phyloP scores from a whole-genome alignment of 2,113 vertebrate species.

The Epinephelus moara region DNA sequence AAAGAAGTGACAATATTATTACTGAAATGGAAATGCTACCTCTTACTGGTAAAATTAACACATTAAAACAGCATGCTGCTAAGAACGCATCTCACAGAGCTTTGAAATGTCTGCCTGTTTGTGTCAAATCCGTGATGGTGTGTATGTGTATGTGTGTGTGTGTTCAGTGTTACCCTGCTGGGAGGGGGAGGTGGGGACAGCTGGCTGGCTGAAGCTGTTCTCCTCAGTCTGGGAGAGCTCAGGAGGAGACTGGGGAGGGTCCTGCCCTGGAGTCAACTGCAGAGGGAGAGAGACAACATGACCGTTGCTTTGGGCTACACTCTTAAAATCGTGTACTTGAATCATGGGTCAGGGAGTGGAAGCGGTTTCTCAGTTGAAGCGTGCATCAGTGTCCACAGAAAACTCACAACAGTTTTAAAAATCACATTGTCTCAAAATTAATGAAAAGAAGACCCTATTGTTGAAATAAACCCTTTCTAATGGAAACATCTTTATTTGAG shows the following conservation, averaged over 20 bases:
- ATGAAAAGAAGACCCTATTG: neutral
- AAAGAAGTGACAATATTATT: slow-evolving; percentile 50
- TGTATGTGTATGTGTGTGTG: slow-evolving; percentile 12
- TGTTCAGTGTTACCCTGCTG: slow-evolving; percentile 89
- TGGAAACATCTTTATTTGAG: neutral
- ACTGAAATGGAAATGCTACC: slow-evolving; percentile 34
- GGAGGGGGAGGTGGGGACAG: slow-evolving; percentile 94
- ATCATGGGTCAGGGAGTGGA: neutral
- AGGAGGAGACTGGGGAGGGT: slow-evolving; percentile 89
- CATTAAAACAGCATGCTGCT: slow-evolving; percentile 22
- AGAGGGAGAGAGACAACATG: slow-evolving; percentile 28
- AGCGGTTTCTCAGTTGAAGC: neutral
- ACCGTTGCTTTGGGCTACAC: slow-evolving; percentile 9
- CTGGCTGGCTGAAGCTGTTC: slow-evolving; percentile 89
- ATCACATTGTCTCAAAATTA: too few relatives aligned
- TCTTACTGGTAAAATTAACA: slow-evolving; percentile 47
- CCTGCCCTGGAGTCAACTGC: slow-evolving; percentile 93
- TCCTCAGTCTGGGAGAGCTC: slow-evolving; percentile 91
- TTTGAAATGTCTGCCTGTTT: slow-evolving; percentile 40
- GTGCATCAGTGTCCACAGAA: neutral
- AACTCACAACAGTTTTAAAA: neutral
- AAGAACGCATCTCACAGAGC: neutral
- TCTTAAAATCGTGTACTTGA: neutral
- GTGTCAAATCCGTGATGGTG: slow-evolving; percentile 20
- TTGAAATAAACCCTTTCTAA: neutral